Conservation (phyloP, 2,113 vertebrate species). For the Chamaetylas fuelleborni region DNA sequence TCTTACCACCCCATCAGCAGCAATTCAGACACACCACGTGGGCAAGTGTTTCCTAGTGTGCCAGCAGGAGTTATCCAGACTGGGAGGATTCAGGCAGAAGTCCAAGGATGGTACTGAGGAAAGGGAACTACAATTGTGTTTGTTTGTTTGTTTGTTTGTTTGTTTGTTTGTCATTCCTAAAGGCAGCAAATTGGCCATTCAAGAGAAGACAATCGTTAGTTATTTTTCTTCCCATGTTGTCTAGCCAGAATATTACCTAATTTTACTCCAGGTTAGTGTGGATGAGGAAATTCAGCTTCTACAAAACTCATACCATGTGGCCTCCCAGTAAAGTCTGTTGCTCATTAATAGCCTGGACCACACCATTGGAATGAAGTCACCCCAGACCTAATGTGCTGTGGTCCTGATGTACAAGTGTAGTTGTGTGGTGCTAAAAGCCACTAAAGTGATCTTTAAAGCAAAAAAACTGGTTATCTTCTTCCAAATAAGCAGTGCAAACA, state of each 20-base stretch:
- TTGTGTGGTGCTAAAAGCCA: background rate
- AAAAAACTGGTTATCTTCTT: background rate
- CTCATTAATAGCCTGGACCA: background rate
- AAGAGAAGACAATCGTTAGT: background rate
- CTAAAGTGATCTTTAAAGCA: background rate
- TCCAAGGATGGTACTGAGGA: background rate
- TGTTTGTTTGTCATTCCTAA: background rate
- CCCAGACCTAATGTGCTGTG: background rate
- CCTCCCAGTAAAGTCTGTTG: background rate
- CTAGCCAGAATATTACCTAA: background rate
- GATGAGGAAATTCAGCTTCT: background rate
- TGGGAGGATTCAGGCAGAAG: background rate
- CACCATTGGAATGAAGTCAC: background rate
- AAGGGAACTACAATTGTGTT: background rate
- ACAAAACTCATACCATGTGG: background rate
- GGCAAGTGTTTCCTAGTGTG: background rate
- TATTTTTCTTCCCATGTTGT: background rate
- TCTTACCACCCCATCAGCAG: background rate
- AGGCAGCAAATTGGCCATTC: background rate
- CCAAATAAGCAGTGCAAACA: background rate
- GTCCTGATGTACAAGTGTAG: background rate
- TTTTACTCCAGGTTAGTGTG: background rate
- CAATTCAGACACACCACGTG: background rate
- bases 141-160: background rate
- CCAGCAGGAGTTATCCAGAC: background rate